These are phyloP conservation scores for Ophion ventricosus DNA, from an alignment of 2,888 invertebrate genomes.

Conservation along the genomic window DNA sequence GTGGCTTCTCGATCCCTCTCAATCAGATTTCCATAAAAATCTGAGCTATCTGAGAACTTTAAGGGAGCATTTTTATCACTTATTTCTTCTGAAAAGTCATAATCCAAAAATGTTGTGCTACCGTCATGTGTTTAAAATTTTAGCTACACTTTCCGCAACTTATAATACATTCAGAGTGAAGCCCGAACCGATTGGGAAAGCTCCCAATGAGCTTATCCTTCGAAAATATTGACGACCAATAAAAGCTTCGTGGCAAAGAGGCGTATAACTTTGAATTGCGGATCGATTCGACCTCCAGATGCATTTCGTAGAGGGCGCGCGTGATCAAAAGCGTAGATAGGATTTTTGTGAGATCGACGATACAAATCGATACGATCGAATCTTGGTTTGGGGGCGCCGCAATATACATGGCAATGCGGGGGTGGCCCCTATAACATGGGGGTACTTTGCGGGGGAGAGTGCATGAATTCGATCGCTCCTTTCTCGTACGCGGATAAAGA, in stretches of 20 bases:
- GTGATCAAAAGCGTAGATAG: not conserved
- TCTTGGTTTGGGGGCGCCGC: not conserved
- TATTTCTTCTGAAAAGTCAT: not conserved
- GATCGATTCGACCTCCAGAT: not conserved
- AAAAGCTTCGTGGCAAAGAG: constrained; percentile 31
- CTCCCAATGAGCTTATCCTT: not conserved
- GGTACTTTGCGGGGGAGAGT: constrained; percentile 20
- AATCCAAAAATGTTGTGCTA: not conserved
- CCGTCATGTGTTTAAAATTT: too few relatives aligned
- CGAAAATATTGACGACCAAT: not conserved
- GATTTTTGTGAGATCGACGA: constrained; percentile 29
- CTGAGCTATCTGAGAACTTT: not conserved
- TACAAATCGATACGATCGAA: constrained; percentile 52
- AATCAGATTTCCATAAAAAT: not conserved
- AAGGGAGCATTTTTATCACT: not conserved
- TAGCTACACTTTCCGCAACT: constrained; percentile 19
- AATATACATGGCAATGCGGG: constrained; percentile 16
- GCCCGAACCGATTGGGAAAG: not conserved
- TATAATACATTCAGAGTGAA: constrained; percentile 39
- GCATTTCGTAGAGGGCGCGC: not conserved
- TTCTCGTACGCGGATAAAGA: constrained; percentile 61
- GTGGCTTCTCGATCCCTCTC: not conserved
- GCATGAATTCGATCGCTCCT: constrained; percentile 59
- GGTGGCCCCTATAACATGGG: not conserved
- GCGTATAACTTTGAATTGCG: not conserved